Evolutionary conservation across 2,888 invertebrate species (phyloP).

Genomic region (Peribatodes rhomboidaria): DNA sequence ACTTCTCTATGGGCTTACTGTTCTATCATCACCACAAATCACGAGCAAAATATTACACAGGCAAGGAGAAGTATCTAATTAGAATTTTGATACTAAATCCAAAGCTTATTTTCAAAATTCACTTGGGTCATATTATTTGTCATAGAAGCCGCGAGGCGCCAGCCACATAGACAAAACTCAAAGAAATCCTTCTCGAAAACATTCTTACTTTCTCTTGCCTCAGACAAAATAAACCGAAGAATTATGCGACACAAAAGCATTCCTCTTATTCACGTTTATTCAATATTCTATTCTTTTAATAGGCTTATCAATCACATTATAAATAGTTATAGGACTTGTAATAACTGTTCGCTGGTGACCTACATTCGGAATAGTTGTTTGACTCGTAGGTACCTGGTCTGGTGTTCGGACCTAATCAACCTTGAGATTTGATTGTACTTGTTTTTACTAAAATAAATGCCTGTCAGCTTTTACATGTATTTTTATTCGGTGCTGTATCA

Average conservation of each 20-base stretch:
- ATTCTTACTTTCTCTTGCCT: slow-evolving; percentile 13
- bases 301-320: slow-evolving; percentile 29
- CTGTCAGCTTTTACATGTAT: neutral
- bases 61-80: no score
- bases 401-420: slow-evolving; percentile 21
- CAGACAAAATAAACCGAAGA: slow-evolving; percentile 15
- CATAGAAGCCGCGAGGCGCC: no score
- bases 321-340: slow-evolving; percentile 23
- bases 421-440: slow-evolving; percentile 31
- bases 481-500: neutral
- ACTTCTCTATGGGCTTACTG: no score
- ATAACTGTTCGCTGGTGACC: slow-evolving; percentile 39
- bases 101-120: no score
- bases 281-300: slow-evolving; percentile 30
- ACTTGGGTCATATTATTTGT: no score
- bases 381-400: slow-evolving; percentile 26
- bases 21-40: no score
- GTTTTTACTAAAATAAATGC: neutral
- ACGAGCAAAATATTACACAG: no score
- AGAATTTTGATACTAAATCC: no score
- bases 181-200: neutral
- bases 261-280: slow-evolving; percentile 13
- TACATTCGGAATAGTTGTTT: slow-evolving; percentile 44
- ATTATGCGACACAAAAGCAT: slow-evolving; percentile 21
- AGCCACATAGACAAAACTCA: neutral